phyloP scores from a whole-genome alignment of 2,113 vertebrate species.

The Prunella himalayana region DNA sequence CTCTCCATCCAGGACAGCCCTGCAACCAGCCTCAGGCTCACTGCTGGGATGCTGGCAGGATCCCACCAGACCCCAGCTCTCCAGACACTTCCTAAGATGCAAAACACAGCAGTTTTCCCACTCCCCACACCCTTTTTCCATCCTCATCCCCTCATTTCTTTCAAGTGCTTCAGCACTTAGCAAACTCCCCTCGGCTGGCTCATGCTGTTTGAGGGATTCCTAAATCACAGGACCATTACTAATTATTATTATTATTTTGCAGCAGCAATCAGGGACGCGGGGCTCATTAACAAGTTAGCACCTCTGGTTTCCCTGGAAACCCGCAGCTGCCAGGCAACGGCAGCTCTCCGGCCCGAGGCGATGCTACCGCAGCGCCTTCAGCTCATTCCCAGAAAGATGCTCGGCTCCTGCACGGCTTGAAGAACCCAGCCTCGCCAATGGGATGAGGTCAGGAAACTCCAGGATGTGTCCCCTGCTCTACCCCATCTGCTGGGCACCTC shows the following conservation, averaged over 20 bases:
- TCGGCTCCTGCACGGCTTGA: neutral
- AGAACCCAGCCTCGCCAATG: neutral
- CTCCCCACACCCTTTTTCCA: neutral
- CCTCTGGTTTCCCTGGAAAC: conserved; percentile 77
- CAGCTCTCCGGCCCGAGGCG: conserved; percentile 17
- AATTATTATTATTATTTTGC: conserved; percentile 71
- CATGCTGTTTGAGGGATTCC: conserved; percentile 21
- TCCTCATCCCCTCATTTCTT: neutral
- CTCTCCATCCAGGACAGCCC: neutral
- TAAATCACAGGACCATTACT: conserved; percentile 39
- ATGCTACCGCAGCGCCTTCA: conserved; percentile 16
- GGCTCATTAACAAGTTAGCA: conserved; percentile 77
- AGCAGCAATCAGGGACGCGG: conserved; percentile 51
- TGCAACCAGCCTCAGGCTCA: neutral
- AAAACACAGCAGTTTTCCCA: neutral
- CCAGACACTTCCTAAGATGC: neutral
- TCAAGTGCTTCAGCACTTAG: neutral
- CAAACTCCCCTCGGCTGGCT: neutral
- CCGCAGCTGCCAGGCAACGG: conserved; percentile 74
- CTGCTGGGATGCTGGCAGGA: neutral
- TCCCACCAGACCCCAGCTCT: neutral
- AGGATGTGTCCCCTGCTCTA: neutral
- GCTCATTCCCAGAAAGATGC: neutral
- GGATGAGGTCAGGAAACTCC: neutral
- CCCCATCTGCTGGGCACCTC: neutral